Percentiles rank a stretch among this genome's conserved stretches.
phyloP scores from a whole-genome alignment of 2,797 vertebrate species.

The Periparus ater region DNA sequence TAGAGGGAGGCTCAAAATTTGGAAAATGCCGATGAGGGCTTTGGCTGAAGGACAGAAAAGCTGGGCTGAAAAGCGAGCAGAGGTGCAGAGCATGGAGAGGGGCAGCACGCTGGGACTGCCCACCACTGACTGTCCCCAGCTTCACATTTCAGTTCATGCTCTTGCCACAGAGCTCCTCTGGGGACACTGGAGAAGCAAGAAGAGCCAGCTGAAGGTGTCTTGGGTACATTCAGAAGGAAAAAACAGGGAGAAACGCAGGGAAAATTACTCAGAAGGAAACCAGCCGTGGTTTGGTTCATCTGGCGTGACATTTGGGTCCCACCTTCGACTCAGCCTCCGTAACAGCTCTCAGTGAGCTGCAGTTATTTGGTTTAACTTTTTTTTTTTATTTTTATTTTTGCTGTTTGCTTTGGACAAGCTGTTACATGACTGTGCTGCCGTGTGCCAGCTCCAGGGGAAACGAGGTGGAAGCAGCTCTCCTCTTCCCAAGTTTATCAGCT shows the following conservation, averaged over 20 bases:
- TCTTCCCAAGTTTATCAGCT: not conserved
- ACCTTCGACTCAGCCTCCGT: not conserved
- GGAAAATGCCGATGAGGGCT: not conserved
- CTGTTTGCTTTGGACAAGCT: constrained; percentile 38
- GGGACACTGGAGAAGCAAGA: not conserved
- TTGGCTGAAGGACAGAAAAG: not conserved
- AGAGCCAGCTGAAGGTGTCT: not conserved
- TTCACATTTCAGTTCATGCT: not conserved
- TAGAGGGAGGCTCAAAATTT: not conserved
- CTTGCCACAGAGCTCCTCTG: not conserved
- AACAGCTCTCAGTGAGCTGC: constrained; percentile 4
- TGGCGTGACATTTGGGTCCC: not conserved
- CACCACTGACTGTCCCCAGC: accelerated
- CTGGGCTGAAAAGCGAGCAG: not conserved
- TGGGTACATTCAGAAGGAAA: not conserved
- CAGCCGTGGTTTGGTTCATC: not conserved
- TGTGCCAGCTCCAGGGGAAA: not conserved
- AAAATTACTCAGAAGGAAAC: not conserved
- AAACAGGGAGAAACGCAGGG: not conserved
- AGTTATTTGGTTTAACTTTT: not conserved
- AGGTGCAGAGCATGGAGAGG: accelerated
- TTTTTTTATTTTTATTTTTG: not conserved
- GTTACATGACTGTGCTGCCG: not conserved
- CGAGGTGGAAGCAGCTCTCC: not conserved
- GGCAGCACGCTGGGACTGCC: accelerated